A percentile compares a stretch with the other conserved stretches of the same genome.
Conservation (phyloP, 1,140 invertebrate genomes). For the Procambarus virginalis region DNA sequence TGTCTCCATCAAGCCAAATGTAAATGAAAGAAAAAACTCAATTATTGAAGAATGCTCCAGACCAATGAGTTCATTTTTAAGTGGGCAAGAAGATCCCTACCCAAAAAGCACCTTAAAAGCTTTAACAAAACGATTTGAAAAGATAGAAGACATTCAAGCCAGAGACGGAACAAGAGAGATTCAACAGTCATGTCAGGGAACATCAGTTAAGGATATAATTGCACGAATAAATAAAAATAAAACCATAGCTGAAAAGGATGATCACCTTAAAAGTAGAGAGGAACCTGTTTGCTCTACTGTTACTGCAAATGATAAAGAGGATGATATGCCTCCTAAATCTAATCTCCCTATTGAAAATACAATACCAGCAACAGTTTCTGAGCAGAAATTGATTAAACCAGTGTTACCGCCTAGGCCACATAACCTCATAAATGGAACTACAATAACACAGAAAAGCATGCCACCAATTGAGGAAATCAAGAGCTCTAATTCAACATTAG, state of each 20-base stretch:
- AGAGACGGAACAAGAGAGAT: background rate
- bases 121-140: conserved; percentile 31
- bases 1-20: conserved; percentile 32
- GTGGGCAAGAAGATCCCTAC: conserved; percentile 9
- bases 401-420: conserved; percentile 7
- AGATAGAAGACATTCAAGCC: background rate
- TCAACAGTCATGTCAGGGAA: conserved; percentile 21
- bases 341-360: background rate
- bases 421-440: background rate
- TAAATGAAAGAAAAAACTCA: conserved; percentile 18
- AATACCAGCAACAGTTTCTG: too few species aligned
- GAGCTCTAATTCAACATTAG: background rate
- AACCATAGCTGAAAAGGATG: background rate
- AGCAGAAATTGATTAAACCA: conserved; percentile 1
- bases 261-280: background rate
- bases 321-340: background rate
- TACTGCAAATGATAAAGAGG: background rate
- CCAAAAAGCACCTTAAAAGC: conserved; percentile 18
- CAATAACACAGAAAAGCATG: background rate
- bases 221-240: conserved; percentile 37
- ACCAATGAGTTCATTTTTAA: conserved; percentile 22
- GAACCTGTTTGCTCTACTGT: background rate
- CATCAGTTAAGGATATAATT: conserved; percentile 56
- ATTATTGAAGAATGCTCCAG: conserved; percentile 12
- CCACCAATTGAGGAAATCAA: background rate